Percentiles rank a stretch among this genome's conserved stretches.
Evolutionary conservation across 2,888 invertebrate genomes (phyloP).

Genomic region (Bhutanitis thaidina): DNA sequence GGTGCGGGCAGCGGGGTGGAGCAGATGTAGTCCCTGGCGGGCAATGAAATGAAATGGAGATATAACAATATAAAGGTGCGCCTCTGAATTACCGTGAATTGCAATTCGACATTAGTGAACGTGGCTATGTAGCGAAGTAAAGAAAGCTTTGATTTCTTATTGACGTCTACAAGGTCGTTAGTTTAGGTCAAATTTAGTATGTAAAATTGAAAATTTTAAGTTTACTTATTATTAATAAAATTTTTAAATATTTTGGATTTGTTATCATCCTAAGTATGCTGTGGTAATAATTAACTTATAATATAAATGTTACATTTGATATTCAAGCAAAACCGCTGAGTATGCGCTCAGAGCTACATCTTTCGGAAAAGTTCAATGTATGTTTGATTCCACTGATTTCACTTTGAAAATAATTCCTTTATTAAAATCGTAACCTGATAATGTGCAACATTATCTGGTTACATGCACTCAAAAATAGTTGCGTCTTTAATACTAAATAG

Average conservation of each 20-base stretch:
- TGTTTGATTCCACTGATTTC: too few species aligned
- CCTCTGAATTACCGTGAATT: slow-evolving; percentile 64
- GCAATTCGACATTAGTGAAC: slow-evolving; percentile 42
- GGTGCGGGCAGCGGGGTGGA: slow-evolving; percentile 37
- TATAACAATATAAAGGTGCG: slow-evolving; percentile 76
- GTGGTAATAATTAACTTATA: too few species aligned
- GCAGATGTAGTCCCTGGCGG: slow-evolving; percentile 70
- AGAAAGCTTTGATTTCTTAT: background rate
- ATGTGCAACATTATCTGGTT: too few species aligned
- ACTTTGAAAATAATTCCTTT: too few species aligned
- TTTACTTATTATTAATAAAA: too few species aligned
- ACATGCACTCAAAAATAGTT: background rate
- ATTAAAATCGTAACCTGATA: too few species aligned
- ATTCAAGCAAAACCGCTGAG: too few species aligned
- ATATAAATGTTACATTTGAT: too few species aligned
- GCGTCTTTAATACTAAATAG: background rate
- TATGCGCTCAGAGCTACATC: too few species aligned
- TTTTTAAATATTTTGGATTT: too few species aligned
- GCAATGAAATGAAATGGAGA: slow-evolving; percentile 72
- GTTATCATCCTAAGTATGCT: too few species aligned
- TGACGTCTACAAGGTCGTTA: background rate
- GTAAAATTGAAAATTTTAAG: background rate
- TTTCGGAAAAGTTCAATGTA: too few species aligned
- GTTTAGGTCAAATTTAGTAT: background rate
- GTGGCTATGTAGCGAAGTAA: background rate